Conservation (phyloP, 2,113 vertebrate species). For the Lophochroa leadbeateri region DNA sequence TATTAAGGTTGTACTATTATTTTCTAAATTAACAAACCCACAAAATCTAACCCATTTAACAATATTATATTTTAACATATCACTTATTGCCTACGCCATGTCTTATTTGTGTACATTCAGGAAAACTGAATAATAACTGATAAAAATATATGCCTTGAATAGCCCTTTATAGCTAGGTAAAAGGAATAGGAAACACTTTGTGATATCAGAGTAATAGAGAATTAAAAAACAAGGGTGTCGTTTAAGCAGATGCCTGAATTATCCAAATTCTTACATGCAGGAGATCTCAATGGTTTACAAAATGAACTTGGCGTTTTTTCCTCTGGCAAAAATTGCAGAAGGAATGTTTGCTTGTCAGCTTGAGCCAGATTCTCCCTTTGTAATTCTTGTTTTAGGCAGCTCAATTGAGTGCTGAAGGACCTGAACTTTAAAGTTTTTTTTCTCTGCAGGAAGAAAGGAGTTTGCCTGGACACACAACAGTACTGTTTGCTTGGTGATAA, state of each 20-base stretch:
- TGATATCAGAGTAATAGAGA: conserved; percentile 37
- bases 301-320: conserved; percentile 21
- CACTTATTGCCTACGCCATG: conserved; percentile 65
- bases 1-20: conserved; percentile 83
- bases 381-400: background rate
- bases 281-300: background rate
- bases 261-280: background rate
- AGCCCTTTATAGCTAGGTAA: conserved; percentile 59
- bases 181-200: conserved; percentile 42
- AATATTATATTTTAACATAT: conserved; percentile 75
- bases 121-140: conserved; percentile 68
- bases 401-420: background rate
- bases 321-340: background rate
- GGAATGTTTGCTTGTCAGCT: background rate
- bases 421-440: background rate
- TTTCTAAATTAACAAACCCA: conserved; percentile 80
- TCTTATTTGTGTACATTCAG: conserved; percentile 67
- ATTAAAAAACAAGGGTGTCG: conserved; percentile 12
- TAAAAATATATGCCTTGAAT: conserved; percentile 17
- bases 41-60: conserved; percentile 77
- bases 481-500: conserved; percentile 21
- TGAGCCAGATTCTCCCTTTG: background rate
- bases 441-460: background rate
- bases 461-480: background rate
- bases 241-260: conserved; percentile 15